Evolutionary conservation across 2,113 vertebrate genomes (phyloP).

Genomic region (Lophochroa leadbeateri): DNA sequence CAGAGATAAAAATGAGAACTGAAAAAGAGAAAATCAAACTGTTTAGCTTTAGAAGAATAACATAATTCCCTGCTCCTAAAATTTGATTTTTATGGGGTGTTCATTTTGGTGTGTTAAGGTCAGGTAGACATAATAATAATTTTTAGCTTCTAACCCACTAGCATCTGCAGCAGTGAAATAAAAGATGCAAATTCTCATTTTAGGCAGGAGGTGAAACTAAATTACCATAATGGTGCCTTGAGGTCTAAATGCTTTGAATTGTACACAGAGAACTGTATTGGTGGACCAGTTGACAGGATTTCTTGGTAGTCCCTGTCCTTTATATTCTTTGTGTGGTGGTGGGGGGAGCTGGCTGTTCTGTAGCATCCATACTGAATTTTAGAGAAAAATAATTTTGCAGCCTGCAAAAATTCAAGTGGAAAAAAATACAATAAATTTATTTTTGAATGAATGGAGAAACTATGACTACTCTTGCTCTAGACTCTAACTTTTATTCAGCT

Average conservation of each 20-base stretch:
- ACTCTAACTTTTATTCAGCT: background rate
- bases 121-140: background rate
- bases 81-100: background rate
- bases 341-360: background rate
- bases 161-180: background rate
- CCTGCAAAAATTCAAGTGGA: background rate
- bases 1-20: background rate
- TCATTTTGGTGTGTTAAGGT: background rate
- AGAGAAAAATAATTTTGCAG: background rate
- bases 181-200: background rate
- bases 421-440: background rate
- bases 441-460: background rate
- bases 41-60: background rate
- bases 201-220: background rate
- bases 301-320: background rate
- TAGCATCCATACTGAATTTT: background rate
- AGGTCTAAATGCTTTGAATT: background rate
- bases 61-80: background rate
- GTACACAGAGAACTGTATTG: background rate
- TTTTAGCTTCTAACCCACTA: background rate
- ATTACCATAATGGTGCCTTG: background rate
- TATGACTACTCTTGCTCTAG: background rate
- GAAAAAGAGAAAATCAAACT: background rate
- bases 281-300: background rate
- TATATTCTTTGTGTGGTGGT: accelerated